A percentile compares a stretch with the other conserved stretches of the same genome.
These are phyloP conservation scores for Lamellibrachia columna DNA, from an alignment of 2,888 invertebrate species.

Conservation along the genomic window DNA sequence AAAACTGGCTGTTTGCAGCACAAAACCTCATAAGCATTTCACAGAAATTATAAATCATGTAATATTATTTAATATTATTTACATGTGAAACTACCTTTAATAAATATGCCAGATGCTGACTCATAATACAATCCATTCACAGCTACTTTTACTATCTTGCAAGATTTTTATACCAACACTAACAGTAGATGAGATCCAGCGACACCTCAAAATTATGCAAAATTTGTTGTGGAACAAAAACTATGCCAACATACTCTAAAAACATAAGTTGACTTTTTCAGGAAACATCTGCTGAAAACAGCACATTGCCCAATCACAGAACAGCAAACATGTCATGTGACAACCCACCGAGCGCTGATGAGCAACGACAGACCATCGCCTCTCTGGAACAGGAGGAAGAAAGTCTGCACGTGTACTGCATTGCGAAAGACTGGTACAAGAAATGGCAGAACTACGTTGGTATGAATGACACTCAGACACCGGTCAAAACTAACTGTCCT, in stretches of 20 bases:
- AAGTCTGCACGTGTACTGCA: conserved; percentile 37
- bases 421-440: conserved; percentile 39
- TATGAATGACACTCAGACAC: conserved; percentile 16
- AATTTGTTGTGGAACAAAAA: too few species aligned
- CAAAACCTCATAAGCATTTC: too few species aligned
- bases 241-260: neutral
- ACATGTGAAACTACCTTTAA: neutral
- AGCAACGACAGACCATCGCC: conserved; percentile 38
- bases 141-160: neutral
- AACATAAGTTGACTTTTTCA: neutral
- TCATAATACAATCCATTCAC: neutral
- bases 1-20: neutral
- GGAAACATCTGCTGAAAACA: neutral
- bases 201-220: too few species aligned
- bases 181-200: too few species aligned
- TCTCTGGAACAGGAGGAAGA: conserved; percentile 38
- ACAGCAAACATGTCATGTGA: neutral
- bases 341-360: conserved; percentile 27
- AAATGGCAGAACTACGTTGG: conserved; percentile 40
- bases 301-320: conserved; percentile 13
- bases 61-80: neutral
- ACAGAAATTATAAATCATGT: neutral
- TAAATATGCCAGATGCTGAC: neutral
- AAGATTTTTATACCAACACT: neutral
- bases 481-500: conserved; percentile 21